Percentiles rank a stretch among this genome's conserved stretches.
phyloP scores from a whole-genome alignment of 1,140 invertebrate genomes.

The Parapsyche elsis region DNA sequence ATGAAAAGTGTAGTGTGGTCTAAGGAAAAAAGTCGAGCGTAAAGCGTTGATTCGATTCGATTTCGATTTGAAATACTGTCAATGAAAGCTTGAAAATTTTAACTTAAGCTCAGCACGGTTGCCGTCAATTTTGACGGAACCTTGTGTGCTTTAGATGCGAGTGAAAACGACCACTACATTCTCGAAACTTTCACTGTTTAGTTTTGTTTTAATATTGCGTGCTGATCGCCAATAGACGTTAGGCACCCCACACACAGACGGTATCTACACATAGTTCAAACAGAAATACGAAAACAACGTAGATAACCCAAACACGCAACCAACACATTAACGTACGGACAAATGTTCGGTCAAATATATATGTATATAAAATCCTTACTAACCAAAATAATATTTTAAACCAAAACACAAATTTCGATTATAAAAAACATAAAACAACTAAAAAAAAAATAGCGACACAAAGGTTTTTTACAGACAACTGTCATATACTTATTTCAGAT shows the following conservation, averaged over 20 bases:
- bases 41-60: no score
- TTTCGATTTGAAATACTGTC: no score
- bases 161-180: background rate
- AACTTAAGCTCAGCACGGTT: background rate
- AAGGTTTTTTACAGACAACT: no score
- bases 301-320: conserved; percentile 25
- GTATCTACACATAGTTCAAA: background rate
- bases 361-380: no score
- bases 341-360: background rate
- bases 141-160: no score
- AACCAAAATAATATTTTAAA: no score
- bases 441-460: no score
- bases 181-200: background rate
- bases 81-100: background rate
- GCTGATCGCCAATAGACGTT: background rate
- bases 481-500: no score
- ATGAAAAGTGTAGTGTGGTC: no score
- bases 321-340: conserved; percentile 1
- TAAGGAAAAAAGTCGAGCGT: no score
- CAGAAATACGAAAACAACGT: background rate
- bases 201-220: conserved; percentile 1
- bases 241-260: background rate
- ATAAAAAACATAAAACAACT: no score
- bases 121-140: background rate
- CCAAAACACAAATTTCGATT: no score